A percentile compares a stretch with the other conserved stretches of the same genome.
These are phyloP conservation scores for Syngnathus acus DNA, from an alignment of 2,797 vertebrate species.

Conservation along the genomic window DNA sequence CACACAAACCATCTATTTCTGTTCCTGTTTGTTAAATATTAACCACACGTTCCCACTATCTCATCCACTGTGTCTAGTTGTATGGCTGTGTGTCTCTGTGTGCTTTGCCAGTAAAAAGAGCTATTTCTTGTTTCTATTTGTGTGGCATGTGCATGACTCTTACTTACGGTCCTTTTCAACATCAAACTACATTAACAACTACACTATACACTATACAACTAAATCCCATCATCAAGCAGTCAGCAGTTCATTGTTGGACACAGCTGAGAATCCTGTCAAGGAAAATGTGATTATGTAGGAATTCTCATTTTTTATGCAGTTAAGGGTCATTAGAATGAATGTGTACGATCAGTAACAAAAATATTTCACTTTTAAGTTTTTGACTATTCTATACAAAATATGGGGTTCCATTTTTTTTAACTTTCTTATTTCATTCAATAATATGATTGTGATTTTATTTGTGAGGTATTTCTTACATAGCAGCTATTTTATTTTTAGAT, in stretches of 20 bases:
- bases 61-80: constrained; percentile 46
- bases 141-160: constrained; percentile 1
- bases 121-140: constrained; percentile 31
- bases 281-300: background rate
- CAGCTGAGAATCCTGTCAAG: background rate
- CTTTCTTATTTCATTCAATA: too few species aligned
- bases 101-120: constrained; percentile 25
- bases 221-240: background rate
- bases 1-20: constrained; percentile 68
- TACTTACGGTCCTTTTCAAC: constrained; percentile 3
- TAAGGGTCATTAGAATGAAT: background rate
- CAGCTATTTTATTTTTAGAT: too few species aligned
- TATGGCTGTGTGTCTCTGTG: constrained; percentile 18
- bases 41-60: constrained; percentile 61
- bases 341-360: too few species aligned
- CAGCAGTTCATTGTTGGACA: background rate
- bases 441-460: too few species aligned
- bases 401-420: too few species aligned
- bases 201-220: too few species aligned
- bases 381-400: background rate
- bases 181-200: background rate
- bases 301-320: background rate
- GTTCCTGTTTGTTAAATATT: constrained; percentile 72
- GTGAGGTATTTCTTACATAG: too few species aligned
- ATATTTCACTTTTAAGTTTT: background rate